Evolutionary conservation across 2,888 invertebrate species (phyloP).

Genomic region (Nephrotoma flavescens): DNA sequence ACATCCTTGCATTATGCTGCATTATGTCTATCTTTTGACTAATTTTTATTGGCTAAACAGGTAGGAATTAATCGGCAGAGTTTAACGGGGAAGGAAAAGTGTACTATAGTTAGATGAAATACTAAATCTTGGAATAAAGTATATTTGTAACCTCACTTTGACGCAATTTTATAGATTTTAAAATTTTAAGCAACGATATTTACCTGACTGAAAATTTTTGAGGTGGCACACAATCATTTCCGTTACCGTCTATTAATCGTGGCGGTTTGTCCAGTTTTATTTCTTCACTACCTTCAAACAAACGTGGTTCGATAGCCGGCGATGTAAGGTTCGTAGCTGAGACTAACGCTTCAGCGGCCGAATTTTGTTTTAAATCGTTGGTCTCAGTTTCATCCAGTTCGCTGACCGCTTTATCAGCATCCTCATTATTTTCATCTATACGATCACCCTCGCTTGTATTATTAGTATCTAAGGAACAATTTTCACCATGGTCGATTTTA

Average conservation of each 20-base stretch:
- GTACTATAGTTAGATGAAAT: too few relatives aligned
- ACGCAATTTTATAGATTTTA: background rate
- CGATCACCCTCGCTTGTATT: background rate
- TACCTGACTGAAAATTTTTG: constrained; percentile 49
- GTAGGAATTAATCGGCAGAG: too few relatives aligned
- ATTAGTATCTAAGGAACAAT: background rate
- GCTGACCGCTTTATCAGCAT: background rate
- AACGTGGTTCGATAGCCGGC: constrained; percentile 37
- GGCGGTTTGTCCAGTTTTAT: constrained; percentile 29
- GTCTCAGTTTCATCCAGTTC: constrained; percentile 11
- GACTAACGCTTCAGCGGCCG: constrained; percentile 41
- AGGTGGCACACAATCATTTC: constrained; percentile 40
- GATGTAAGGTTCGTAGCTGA: constrained; percentile 42
- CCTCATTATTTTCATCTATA: background rate
- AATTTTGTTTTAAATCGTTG: constrained; percentile 14
- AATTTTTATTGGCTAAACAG: too few relatives aligned
- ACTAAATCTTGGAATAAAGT: too few relatives aligned
- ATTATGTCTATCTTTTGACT: too few relatives aligned
- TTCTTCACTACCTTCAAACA: constrained; percentile 40
- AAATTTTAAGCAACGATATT: constrained; percentile 9
- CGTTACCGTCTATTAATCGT: constrained; percentile 14
- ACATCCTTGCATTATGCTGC: too few relatives aligned
- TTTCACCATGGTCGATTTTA: background rate
- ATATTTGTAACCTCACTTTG: too few relatives aligned
- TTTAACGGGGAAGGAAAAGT: too few relatives aligned